These are phyloP conservation scores for Cassiopea andromeda DNA, from an alignment of 30 jellyfish, hydroid and myxozoan species.

Conservation along the genomic window DNA sequence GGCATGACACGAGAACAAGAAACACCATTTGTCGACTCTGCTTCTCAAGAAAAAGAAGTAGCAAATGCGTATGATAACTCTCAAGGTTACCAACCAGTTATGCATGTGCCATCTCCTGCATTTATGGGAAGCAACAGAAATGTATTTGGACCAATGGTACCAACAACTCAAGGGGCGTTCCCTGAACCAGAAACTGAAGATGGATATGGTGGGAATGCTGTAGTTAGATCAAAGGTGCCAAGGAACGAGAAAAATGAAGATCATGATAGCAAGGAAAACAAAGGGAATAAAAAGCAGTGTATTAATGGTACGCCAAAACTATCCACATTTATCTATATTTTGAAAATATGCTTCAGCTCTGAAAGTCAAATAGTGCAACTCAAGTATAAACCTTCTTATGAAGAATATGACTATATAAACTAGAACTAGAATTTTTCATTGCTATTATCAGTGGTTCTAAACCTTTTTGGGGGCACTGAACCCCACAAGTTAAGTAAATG, in stretches of 20 bases:
- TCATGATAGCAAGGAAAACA: constrained; percentile 10
- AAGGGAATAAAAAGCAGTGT: constrained; percentile 67
- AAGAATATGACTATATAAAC: too few relatives aligned
- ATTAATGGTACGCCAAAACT: constrained; percentile 34
- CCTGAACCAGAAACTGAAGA: constrained; percentile 65
- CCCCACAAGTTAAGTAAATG: too few relatives aligned
- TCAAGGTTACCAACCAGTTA: constrained; percentile 49
- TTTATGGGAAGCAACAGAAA: constrained; percentile 12
- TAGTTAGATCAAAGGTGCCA: constrained; percentile 68
- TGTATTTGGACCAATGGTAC: constrained; percentile 74
- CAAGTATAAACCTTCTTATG: too few relatives aligned
- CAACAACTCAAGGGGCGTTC: constrained; percentile 54
- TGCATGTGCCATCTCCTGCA: constrained; percentile 53
- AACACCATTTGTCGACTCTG: constrained; percentile 37
- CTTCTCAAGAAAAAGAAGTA: constrained; percentile 55
- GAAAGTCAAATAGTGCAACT: too few relatives aligned
- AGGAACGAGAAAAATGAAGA: neutral
- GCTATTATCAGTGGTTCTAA: too few relatives aligned
- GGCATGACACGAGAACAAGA: constrained; percentile 64
- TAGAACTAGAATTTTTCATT: too few relatives aligned
- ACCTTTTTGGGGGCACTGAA: too few relatives aligned
- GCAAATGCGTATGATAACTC: constrained; percentile 20
- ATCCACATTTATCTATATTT: too few relatives aligned
- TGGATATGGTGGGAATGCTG: constrained; percentile 61
- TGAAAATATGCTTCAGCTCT: too few relatives aligned